Base-by-base conservation (phyloP, 2,888 invertebrate genomes). In the Bembecia ichneumoniformis region DNA sequence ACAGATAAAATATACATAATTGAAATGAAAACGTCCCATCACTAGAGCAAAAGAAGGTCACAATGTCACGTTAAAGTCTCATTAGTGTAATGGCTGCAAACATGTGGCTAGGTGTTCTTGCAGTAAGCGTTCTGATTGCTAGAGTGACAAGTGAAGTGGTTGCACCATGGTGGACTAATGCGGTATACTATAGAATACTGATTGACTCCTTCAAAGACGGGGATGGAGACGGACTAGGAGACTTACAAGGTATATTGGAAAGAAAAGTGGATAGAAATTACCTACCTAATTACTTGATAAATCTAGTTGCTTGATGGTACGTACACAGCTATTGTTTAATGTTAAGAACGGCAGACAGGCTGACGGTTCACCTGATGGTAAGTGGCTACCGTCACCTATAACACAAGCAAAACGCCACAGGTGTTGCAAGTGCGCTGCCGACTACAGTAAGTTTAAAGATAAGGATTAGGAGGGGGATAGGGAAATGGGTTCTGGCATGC, bases 161-260 rank as follows among this genome's bases (percentile, higher is more conserved):
- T 13, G 51, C 49, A 0, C 69, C 66, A 2, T 97, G 97, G 97
- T 96, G 94, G 93, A 89, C 91, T 65, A 91, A 89, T 40, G 90
- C 92, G 0, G 89, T 93, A 14, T 91, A 95, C 60, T 97, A 98
- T 75, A 93, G 96, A 71, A 89, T 96, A 35, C 91, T 94, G 65
- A 93, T 95, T 0, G 90, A 94, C 57, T 94, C 96, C 1, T 97
- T 95, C 78, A 91, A 90, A 67, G 97, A 98, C 72, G 89, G 90
- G 0, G 83, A 95, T 69, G 92, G 92, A 0, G 94, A 96, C 71
- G 97, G 96, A 3, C 77, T 93, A n/a, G 97, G 97, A 0, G 97
- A 97, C 74, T 73, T 97, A 3, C 88, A 86, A 69, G 96, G 96
- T 89, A 72, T 20, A 28, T 9, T 9, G 28, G 28, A 28, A 9